Evolutionary conservation across 2,888 invertebrate species (phyloP), one percentile per base, ranked within the genome.

Genomic region (Andrena praecox): DNA sequence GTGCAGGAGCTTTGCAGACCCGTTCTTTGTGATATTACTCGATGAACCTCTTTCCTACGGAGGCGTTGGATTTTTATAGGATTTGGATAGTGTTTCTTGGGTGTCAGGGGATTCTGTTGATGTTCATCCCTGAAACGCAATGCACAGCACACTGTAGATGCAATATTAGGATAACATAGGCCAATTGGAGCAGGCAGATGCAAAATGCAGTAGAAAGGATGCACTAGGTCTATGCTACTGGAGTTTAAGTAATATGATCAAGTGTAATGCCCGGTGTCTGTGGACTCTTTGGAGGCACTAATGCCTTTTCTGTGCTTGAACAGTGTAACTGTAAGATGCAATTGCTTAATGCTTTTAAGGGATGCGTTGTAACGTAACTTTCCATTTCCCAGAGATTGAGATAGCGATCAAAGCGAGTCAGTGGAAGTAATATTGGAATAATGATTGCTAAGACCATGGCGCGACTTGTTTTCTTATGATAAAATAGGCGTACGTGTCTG

Each of bases 141-240:
- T 59, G 31, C 50, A 59, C 31, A 1, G 31, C 29, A 42, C 27
- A 29, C 62, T 24, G n/a, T 42, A 3, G 16, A 33, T 24, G 29
- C 16, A 29, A 20, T 27, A 48, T 35, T 52, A 24, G 3, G 27
- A 8, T 24, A 16, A 1, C 20, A 27, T 2, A 29, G 24, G n/a
- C 48, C 20, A 73, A 10, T 33, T 31, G 16, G n/a, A 42, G 16
- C 56, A 77, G 31, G 29, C 68, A 20, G 56, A 35, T 24, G 20
- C 50, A 68, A 54, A 35, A 81, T 81, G 76, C 76, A 77, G 20
- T 63, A 27, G 2, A 42, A 20, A 2, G 10, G 24, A 72, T 72
- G 68, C 76, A 63, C 42, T 48, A 50, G 24, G 31, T 20, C 20
- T 35, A 60, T 27, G 54, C 27, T 29, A 29, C 31, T 29, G 10